phyloP scores from a whole-genome alignment of 1,140 invertebrate species.

The Bombyx mori region DNA sequence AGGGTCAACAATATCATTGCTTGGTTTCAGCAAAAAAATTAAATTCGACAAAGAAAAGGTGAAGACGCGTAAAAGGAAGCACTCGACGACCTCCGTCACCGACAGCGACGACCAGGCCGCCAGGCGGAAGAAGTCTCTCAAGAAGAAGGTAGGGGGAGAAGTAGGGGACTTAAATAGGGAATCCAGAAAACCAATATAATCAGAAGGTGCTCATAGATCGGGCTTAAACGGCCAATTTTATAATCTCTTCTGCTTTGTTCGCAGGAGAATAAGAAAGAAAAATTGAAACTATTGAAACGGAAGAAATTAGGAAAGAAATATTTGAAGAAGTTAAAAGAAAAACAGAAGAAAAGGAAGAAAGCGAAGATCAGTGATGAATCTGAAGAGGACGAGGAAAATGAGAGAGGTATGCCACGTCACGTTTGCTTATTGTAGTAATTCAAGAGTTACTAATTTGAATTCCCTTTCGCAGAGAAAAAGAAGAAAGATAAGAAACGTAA shows the following conservation, averaged over 20 bases:
- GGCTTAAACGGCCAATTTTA: background rate
- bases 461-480: slow-evolving; percentile 28
- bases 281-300: slow-evolving; percentile 43
- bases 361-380: slow-evolving; percentile 21
- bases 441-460: background rate
- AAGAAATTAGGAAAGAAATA: slow-evolving; percentile 37
- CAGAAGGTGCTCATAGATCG: too few species aligned
- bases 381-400: slow-evolving; percentile 26
- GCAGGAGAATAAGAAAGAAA: slow-evolving; percentile 32
- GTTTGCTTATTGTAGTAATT: background rate
- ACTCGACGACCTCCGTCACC: slow-evolving; percentile 31
- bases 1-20: too few species aligned
- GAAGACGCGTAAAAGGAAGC: slow-evolving; percentile 45
- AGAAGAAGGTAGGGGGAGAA: slow-evolving; percentile 34
- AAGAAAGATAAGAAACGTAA: slow-evolving; percentile 42
- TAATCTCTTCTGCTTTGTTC: slow-evolving; percentile 1
- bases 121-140: slow-evolving; percentile 34
- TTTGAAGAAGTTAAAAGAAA: slow-evolving; percentile 49
- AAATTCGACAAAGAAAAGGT: slow-evolving; percentile 29
- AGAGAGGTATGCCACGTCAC: background rate
- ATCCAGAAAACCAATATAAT: too few species aligned
- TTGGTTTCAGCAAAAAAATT: slow-evolving; percentile 25
- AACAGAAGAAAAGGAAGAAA: slow-evolving; percentile 41
- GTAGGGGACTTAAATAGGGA: too few species aligned
- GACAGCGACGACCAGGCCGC: slow-evolving; percentile 30